Percentiles rank a stretch among this genome's conserved stretches.
These are phyloP conservation scores for Protaetia brevitarsis DNA, from an alignment of 1,140 invertebrate species.

Conservation along the genomic window DNA sequence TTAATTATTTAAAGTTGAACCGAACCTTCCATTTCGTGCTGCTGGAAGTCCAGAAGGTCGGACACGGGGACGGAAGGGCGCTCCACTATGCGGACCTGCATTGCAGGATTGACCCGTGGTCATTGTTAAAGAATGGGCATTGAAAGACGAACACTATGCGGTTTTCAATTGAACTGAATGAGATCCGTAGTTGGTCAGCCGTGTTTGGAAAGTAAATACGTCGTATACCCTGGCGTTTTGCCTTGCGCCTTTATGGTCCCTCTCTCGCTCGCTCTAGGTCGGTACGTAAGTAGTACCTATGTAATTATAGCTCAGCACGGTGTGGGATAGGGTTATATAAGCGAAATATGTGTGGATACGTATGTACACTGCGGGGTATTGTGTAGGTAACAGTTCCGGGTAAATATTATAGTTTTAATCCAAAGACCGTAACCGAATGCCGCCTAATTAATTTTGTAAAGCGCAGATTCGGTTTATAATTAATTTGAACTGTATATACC, in stretches of 20 bases:
- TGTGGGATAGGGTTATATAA: too few relatives aligned
- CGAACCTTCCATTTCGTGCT: constrained; percentile 6
- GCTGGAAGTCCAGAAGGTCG: too few relatives aligned
- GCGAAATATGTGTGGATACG: too few relatives aligned
- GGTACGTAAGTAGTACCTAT: too few relatives aligned
- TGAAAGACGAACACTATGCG: constrained; percentile 10
- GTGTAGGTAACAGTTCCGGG: not conserved
- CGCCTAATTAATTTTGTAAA: too few relatives aligned
- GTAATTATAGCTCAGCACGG: too few relatives aligned
- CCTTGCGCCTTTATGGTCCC: constrained; percentile 10
- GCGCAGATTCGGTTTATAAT: too few relatives aligned
- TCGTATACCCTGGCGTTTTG: too few relatives aligned
- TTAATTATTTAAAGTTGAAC: constrained; percentile 17
- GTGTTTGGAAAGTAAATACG: constrained; percentile 18
- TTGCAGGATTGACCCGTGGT: constrained; percentile 16
- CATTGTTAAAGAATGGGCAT: constrained; percentile 18
- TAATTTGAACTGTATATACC: too few relatives aligned
- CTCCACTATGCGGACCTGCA: not conserved
- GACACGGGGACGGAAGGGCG: not conserved
- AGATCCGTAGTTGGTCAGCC: not conserved
- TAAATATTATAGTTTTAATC: constrained; percentile 15
- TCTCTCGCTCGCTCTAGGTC: too few relatives aligned
- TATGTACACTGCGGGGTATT: not conserved
- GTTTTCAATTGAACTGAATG: constrained; percentile 14
- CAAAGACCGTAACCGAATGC: not conserved